Evolutionary conservation across 2,888 invertebrate genomes (phyloP), one percentile per base, ranked within the genome.

Genomic region (Phengaris arion): DNA sequence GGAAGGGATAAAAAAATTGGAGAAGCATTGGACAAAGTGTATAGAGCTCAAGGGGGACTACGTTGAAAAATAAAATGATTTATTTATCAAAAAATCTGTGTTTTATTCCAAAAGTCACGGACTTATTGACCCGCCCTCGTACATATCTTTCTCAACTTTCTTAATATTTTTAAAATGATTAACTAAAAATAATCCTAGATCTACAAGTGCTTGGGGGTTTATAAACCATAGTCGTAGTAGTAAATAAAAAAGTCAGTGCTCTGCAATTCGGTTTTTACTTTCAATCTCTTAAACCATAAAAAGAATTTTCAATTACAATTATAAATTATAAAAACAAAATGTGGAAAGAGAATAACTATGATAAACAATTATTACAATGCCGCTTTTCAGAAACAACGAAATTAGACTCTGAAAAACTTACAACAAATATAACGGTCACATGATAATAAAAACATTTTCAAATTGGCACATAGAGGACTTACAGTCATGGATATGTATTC

Each of bases 321-420:
- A 81, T 80, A 75, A 75, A 75, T 70, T 82, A 83, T 81, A 82
- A 59, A 57, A 72, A 68, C 59, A 75, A 74, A 22, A 74, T 74
- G 55, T 75, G 69, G 15, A 74, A 77, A 73, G 51, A 51, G 72
- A 74, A 73, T 52, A 72, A 72, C 72, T 54, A 51, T 22, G 52
- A 35, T 52, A 72, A 72, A 72, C 72, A 72, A 72, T 48, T n/a
- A 69, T 69, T 72, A 72, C 15, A 72, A 35, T 51, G 72, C 48
- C 46, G 22, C 69, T 46, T 69, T 54, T 69, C 48, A 77, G 74
- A 78, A 78, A 78, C 80, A 83, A 82, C 81, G 81, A 82, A 83
- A 69, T 85, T 85, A 86, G 83, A 86, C 84, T 86, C 82, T 85
- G 79, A 83, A 85, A 82, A 85, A 79, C 81, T 78, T 79, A 83